Evolutionary conservation across 2,797 vertebrate species (phyloP).

Genomic region (Pangasius mekongensis): DNA sequence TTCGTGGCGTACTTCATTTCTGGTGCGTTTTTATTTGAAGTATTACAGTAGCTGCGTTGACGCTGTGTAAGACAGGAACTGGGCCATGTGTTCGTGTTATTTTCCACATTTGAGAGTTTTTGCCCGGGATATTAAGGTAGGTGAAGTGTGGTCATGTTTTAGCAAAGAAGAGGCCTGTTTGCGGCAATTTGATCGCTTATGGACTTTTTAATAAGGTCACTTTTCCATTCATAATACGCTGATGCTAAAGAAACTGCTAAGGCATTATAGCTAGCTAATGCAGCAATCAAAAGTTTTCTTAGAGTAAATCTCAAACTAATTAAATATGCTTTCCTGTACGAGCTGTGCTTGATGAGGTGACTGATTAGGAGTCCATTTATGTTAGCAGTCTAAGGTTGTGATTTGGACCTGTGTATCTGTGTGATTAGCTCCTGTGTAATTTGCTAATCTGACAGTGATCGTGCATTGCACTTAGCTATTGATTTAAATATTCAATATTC

Average conservation of each 20-base stretch:
- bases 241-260: background rate
- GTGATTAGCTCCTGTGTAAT: too few relatives aligned
- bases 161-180: background rate
- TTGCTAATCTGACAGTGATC: too few relatives aligned
- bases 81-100: conserved; percentile 36
- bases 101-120: background rate
- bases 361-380: background rate
- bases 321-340: background rate
- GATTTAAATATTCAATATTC: too few relatives aligned
- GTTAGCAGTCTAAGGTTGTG: background rate
- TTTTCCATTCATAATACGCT: background rate
- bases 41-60: conserved; percentile 73
- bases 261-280: background rate
- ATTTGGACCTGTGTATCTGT: background rate
- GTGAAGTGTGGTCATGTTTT: background rate
- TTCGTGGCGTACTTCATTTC: too few relatives aligned
- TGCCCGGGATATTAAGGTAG: conserved; percentile 35
- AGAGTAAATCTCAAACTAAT: background rate
- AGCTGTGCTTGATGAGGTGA: background rate
- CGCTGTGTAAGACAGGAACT: conserved; percentile 36
- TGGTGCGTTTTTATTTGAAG: background rate
- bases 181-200: background rate
- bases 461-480: too few relatives aligned
- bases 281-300: background rate
- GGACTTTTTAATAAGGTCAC: background rate